Evolutionary conservation across 1,140 invertebrate species (phyloP), one percentile per base, ranked within the genome.

Genomic region (Nasonia vitripennis): DNA sequence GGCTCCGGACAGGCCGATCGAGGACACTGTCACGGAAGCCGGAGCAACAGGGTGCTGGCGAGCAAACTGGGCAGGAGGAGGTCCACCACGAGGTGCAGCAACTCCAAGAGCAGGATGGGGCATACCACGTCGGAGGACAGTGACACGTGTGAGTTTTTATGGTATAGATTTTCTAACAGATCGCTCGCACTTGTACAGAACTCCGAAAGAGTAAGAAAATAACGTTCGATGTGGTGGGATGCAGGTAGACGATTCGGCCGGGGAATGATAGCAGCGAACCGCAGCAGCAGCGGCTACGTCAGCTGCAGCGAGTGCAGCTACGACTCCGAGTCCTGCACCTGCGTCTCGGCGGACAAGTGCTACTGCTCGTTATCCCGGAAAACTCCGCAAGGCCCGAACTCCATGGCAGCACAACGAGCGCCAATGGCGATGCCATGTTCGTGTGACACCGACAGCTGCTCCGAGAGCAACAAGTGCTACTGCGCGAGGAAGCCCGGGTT

Each of bases 381-480:
- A 75, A 77, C 89, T 45, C 89, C 90, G 0, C 23, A 31, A 41
- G 78, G 84, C 83, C 0, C 23, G 11, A 71, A 6, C 27, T 11
- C 10, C 9, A 17, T n/a, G 14, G 51, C 2, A 3, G n/a, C 2
- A 1, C 2, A 7, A 11, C 45, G 10, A 6, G 14, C 11, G 85
- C 45, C 2, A 86, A 89, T 11, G 87, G 86, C 90, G 23, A 88
- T 85, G 27, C 79, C 91, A 4, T 96, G 96, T 89, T 95, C 95
- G 4, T 98, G 97, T 90, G 97, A 98, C 89, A 97, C 97, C 0
- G 97, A 98, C 89, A 97, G 96, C 87, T 98, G 97, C 90, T 95
- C 96, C 0, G 97, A 97, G 83, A 97, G 96, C 90, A 97, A 97
- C 89, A 98, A 98, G 90, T 98, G 97, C 90, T 98, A 98, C 90